Evolutionary conservation across 2,113 vertebrate genomes (phyloP).

Genomic region (Sapayoa aenigma): DNA sequence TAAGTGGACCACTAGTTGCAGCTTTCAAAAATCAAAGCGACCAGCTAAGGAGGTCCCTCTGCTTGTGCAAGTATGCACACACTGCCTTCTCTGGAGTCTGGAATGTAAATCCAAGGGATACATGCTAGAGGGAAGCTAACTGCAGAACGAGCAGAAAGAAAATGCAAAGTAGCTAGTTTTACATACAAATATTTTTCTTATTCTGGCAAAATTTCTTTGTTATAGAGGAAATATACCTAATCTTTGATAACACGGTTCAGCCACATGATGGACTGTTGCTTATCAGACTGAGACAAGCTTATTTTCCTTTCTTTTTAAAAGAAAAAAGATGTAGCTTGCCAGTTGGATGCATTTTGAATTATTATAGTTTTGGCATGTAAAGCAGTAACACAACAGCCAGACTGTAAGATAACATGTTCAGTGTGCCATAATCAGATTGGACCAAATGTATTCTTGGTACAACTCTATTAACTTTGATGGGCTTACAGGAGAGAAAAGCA

Average conservation of each 20-base stretch:
- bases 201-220: neutral
- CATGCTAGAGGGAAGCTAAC: neutral
- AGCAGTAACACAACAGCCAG: slow-evolving; percentile 2
- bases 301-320: neutral
- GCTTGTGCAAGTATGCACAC: rapidly evolving
- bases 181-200: neutral
- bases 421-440: slow-evolving; percentile 23
- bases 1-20: neutral
- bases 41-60: neutral
- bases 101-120: neutral
- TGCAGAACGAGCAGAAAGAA: neutral
- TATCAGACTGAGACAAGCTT: neutral
- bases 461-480: slow-evolving; percentile 62
- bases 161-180: neutral
- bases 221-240: neutral
- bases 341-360: slow-evolving; percentile 14
- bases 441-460: slow-evolving; percentile 25
- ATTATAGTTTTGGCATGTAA: slow-evolving; percentile 24
- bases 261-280: neutral
- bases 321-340: neutral
- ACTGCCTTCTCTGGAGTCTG: neutral
- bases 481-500: slow-evolving; percentile 43
- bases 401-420: slow-evolving; percentile 26
- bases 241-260: neutral
- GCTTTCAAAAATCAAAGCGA: neutral